Evolutionary conservation across 2,797 vertebrate genomes (phyloP).

Genomic region (Silurus lanzhouensis): DNA sequence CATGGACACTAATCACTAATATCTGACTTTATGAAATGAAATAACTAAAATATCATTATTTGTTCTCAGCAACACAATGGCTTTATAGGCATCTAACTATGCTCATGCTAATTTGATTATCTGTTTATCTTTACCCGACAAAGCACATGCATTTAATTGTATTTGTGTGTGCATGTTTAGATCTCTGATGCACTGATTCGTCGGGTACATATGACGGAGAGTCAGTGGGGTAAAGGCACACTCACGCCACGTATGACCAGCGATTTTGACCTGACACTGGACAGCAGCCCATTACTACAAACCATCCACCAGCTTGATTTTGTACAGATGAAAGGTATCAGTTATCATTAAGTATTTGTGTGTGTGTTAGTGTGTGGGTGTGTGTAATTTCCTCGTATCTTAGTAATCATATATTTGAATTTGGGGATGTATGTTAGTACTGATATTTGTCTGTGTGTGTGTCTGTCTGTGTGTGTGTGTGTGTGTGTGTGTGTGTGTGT

Average conservation of each 20-base stretch:
- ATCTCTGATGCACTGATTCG: conserved; percentile 97
- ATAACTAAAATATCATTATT: background rate
- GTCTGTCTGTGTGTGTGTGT: conserved; percentile 8
- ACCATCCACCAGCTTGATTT: conserved; percentile 99
- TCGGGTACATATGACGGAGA: conserved; percentile 93
- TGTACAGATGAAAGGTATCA: conserved; percentile 94
- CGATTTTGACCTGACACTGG: conserved; percentile 95
- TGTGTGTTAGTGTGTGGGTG: conserved; percentile 18
- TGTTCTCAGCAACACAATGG: background rate
- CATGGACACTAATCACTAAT: background rate
- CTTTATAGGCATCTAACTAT: background rate
- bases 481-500: conserved; percentile 44
- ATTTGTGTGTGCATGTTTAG: conserved; percentile 67
- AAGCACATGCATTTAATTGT: background rate
- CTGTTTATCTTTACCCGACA: background rate
- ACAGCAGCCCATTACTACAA: conserved; percentile 92
- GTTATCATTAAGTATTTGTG: background rate
- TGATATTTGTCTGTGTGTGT: background rate
- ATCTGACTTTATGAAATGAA: background rate
- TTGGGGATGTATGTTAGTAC: background rate
- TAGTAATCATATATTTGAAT: background rate
- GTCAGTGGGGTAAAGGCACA: conserved; percentile 97
- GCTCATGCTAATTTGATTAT: background rate
- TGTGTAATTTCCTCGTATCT: conserved; percentile 56
- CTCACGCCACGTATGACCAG: conserved; percentile 96